Evolutionary conservation across 2,113 vertebrate genomes (phyloP), one percentile per base, ranked within the genome.

Genomic region (Mugil cephalus): DNA sequence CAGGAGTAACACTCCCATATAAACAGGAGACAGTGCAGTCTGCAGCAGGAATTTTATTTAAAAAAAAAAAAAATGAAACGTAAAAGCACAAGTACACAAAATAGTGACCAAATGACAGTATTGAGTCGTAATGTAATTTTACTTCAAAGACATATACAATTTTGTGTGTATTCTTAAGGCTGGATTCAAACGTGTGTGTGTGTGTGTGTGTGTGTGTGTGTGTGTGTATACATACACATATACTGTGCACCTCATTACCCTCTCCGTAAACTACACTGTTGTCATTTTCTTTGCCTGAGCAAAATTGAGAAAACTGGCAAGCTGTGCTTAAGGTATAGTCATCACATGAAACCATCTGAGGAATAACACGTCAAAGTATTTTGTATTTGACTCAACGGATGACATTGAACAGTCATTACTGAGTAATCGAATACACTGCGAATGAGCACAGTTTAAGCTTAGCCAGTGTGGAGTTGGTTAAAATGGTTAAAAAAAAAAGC

Each of bases 1-100:
- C 42, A 50, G 14, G 45, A 74, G 62, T 19, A 58, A 47, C 18
- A 50, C 64, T 59, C 66, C 72, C 62, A 14, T 63, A 50, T 39
- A 34, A 24, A 64, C 66, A 66, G 40, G 10, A 34, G 43, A 24
- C 18, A 40, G 47, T 65, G 63, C 24, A 34, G 47, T 43, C 15
- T 18, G 19, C 61, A 60, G 68, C 43, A 45, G 54, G 51, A 59
- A 8, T 68, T 70, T 51, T 51, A 21, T 55, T n/a, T 12, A 52
- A 40, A 43, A 21, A 34, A 47, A 14, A 21, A 14, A 38, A 13
- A 54, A 40, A 10, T 15, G 15, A 61, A 47, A 30, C 19, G 50
- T 36, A 63, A 74, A 74, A 65, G 24, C 36, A 50, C 10, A 43
- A 73, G 21, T 54, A 59, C 40, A 21, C 34, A 35, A 24, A 40